A percentile compares a stretch with the other conserved stretches of the same genome.
Evolutionary conservation across 1,140 invertebrate species (phyloP).

Genomic region (Drosophila ogumai): DNA sequence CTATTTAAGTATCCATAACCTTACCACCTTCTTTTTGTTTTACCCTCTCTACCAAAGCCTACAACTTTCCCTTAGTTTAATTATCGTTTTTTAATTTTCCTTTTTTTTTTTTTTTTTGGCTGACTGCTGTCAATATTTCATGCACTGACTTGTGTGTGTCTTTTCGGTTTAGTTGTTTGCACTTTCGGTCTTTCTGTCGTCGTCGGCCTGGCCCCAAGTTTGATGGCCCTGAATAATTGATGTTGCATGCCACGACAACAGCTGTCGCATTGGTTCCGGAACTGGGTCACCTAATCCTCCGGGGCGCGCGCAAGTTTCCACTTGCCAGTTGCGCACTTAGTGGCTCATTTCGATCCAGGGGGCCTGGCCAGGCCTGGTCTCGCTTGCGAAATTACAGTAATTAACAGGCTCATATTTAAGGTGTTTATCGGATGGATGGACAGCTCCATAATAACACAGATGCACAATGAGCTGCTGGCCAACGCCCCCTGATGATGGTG

Average conservation of each 20-base stretch:
- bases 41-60: background rate
- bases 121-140: constrained; percentile 61
- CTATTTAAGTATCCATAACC: too few species aligned
- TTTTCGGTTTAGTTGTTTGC: constrained; percentile 56
- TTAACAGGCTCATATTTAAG: constrained; percentile 65
- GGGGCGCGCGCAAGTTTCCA: constrained; percentile 15
- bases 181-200: constrained; percentile 30
- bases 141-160: constrained; percentile 40
- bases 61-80: constrained; percentile 54
- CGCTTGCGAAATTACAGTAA: constrained; percentile 63
- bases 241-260: constrained; percentile 55
- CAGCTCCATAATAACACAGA: constrained; percentile 38
- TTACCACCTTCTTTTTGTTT: background rate
- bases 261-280: constrained; percentile 44
- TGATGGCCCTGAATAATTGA: constrained; percentile 74
- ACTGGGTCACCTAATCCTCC: constrained; percentile 77
- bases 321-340: constrained; percentile 45
- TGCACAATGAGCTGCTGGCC: constrained; percentile 50
- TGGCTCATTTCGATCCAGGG: constrained; percentile 39
- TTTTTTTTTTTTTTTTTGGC: constrained; percentile 14
- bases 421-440: constrained; percentile 67
- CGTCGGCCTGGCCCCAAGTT: constrained; percentile 34
- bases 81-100: constrained; percentile 23
- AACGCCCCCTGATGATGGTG: constrained; percentile 39
- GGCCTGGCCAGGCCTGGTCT: constrained; percentile 9